Conservation (phyloP, 2,888 invertebrate genomes). For the Pandemis heparana region DNA sequence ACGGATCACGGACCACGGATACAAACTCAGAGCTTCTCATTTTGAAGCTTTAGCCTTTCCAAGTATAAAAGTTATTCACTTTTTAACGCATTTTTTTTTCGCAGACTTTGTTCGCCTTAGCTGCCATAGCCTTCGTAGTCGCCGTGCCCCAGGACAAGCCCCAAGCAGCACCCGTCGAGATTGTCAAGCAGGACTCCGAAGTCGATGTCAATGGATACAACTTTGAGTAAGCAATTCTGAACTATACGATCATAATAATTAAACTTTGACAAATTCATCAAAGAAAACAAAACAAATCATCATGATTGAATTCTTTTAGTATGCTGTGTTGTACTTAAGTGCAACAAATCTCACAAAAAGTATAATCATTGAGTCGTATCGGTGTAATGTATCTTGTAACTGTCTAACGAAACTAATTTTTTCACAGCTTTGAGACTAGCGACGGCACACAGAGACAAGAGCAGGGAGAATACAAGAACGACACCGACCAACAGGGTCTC, state of each 20-base stretch:
- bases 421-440: constrained; percentile 87
- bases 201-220: constrained; percentile 87
- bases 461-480: constrained; percentile 88
- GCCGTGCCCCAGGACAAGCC: constrained; percentile 64
- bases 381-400: background rate
- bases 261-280: background rate
- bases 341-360: too few species aligned
- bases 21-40: background rate
- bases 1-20: too few species aligned
- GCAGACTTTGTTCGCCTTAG: constrained; percentile 72
- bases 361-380: too few species aligned
- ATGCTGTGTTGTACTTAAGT: too few species aligned
- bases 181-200: constrained; percentile 87
- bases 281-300: too few species aligned
- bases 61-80: background rate
- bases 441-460: constrained; percentile 88
- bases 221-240: constrained; percentile 84
- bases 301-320: too few species aligned
- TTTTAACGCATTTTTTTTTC: constrained; percentile 35
- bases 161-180: constrained; percentile 71
- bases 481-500: constrained; percentile 87
- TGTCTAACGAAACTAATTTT: constrained; percentile 5
- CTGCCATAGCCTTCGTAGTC: constrained; percentile 65
- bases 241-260: background rate
- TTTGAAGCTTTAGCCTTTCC: background rate